These are phyloP conservation scores for Hydractinia echinata DNA, from an alignment of 30 jellyfish, hydroid and myxozoan species.

Conservation along the genomic window DNA sequence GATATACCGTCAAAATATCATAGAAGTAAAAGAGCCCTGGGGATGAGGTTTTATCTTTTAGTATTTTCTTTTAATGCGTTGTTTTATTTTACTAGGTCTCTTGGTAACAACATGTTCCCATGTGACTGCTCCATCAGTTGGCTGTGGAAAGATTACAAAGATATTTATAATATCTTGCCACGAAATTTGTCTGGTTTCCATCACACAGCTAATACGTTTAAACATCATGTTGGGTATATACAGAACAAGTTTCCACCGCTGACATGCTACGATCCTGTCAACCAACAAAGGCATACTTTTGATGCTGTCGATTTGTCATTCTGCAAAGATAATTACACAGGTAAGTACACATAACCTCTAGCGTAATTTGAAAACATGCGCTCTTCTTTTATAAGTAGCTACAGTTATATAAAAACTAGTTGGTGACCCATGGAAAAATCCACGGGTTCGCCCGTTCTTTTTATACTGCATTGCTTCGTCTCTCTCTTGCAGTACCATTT, in stretches of 20 bases:
- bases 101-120: slow-evolving; percentile 11
- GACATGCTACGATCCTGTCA: not conserved
- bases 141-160: slow-evolving; percentile 8
- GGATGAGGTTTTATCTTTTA: too few species aligned
- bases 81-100: not conserved
- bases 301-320: not conserved
- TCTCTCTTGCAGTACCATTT: too few species aligned
- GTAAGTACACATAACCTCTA: not conserved
- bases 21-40: too few species aligned
- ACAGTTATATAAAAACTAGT: too few species aligned
- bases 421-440: too few species aligned
- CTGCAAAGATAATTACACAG: not conserved
- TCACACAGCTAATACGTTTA: not conserved
- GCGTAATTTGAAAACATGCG: not conserved
- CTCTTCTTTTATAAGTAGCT: too few species aligned
- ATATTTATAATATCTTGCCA: not conserved
- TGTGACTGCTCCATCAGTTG: slow-evolving; percentile 6
- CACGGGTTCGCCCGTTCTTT: too few species aligned
- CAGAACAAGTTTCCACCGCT: slow-evolving; percentile 1
- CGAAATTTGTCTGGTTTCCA: slow-evolving; percentile 18
- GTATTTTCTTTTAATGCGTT: not conserved
- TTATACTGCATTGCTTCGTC: too few species aligned
- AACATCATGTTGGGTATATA: not conserved
- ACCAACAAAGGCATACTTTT: not conserved
- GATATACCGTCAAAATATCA: too few species aligned